Evolutionary conservation across 2,797 vertebrate species (phyloP).

Genomic region (Malurus splendens): DNA sequence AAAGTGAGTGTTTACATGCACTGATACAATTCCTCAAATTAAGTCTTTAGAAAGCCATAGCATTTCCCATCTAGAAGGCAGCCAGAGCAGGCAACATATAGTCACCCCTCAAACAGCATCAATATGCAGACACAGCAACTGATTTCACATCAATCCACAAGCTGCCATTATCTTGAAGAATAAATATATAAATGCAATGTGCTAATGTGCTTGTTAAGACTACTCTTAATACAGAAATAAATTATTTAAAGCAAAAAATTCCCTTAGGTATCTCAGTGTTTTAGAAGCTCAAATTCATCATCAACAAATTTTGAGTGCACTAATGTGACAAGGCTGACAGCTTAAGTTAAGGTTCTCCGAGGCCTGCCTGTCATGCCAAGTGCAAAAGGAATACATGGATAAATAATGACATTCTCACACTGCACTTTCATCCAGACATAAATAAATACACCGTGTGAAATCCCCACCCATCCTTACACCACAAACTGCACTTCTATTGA

Average conservation of each 20-base stretch:
- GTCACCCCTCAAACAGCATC: background rate
- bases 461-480: background rate
- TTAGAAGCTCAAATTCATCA: background rate
- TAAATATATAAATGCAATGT: background rate
- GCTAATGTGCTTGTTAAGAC: background rate
- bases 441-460: background rate
- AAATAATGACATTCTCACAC: background rate
- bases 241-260: background rate
- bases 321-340: background rate
- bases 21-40: background rate
- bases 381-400: background rate
- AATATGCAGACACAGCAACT: background rate
- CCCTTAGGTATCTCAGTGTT: background rate
- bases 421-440: background rate
- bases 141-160: background rate
- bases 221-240: background rate
- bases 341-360: background rate
- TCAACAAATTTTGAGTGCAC: background rate
- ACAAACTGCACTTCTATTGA: background rate
- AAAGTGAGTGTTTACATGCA: background rate
- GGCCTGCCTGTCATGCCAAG: background rate
- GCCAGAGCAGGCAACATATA: background rate
- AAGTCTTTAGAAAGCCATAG: background rate
- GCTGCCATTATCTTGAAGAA: background rate
- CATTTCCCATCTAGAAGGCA: background rate